Conservation (phyloP, 2,797 vertebrate genomes). For the Anguilla megastoma region DNA sequence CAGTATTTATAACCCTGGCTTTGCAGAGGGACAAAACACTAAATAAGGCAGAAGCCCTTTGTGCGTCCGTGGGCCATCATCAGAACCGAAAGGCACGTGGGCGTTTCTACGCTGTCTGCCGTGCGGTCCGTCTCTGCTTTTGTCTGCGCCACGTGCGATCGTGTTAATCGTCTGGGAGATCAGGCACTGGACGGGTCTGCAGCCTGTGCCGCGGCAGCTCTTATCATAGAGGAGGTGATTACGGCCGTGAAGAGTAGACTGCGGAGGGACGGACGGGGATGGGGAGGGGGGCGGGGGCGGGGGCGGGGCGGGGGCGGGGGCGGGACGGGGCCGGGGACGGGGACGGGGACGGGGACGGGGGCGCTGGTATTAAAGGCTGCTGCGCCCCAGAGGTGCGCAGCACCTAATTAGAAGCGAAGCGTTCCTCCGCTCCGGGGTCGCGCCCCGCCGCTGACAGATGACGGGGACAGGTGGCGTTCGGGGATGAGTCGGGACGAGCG, state of each 20-base stretch:
- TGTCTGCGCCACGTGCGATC: background rate
- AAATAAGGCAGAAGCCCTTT: slow-evolving; percentile 18
- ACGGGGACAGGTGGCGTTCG: background rate
- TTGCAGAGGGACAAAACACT: slow-evolving; percentile 18
- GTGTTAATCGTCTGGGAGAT: background rate
- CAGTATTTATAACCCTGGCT: slow-evolving; percentile 22
- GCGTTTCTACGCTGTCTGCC: no score
- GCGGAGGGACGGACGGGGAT: slow-evolving; percentile 16
- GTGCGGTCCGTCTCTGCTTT: background rate
- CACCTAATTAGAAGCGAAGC: slow-evolving; percentile 29
- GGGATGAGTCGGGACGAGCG: background rate
- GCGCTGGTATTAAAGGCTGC: background rate
- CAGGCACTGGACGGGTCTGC: background rate
- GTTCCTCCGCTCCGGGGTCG: background rate
- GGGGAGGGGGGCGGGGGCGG: background rate
- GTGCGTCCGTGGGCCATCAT: slow-evolving; percentile 17
- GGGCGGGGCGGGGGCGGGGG: no score
- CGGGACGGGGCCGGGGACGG: no score
- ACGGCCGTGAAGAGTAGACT: slow-evolving; percentile 23
- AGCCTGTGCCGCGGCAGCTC: background rate
- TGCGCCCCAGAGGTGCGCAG: slow-evolving; percentile 10
- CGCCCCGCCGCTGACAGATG: slow-evolving; percentile 11
- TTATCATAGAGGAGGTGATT: slow-evolving; percentile 2
- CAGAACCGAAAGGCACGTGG: background rate
- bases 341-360: no score